A percentile compares a stretch with the other conserved stretches of the same genome.
Evolutionary conservation across 2,888 invertebrate species (phyloP).

Genomic region (Drosophila flavopinicola): DNA sequence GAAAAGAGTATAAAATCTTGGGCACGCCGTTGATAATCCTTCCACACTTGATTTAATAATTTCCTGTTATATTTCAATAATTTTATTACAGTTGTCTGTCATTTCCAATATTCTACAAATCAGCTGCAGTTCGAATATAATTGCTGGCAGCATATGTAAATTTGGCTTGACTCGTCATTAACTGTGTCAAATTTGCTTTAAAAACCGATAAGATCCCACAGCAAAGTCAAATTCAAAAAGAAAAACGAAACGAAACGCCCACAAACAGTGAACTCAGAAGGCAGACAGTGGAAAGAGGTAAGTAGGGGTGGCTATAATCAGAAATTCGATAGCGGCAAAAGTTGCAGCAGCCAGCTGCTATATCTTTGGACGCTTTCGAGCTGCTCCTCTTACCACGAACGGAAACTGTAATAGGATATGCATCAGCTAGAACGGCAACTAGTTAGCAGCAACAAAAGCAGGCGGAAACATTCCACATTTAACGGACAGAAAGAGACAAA

Average conservation of each 20-base stretch:
- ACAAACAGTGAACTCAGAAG: background rate
- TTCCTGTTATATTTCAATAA: too few relatives aligned
- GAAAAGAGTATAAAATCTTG: too few relatives aligned
- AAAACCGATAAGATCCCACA: background rate
- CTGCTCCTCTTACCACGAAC: slow-evolving; percentile 28
- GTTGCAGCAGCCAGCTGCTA: slow-evolving; percentile 20
- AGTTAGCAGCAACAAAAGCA: slow-evolving; percentile 6
- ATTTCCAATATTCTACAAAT: too few relatives aligned
- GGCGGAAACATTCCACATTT: slow-evolving; percentile 3
- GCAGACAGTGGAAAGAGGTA: background rate
- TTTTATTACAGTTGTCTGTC: too few relatives aligned
- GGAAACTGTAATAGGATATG: slow-evolving; percentile 68
- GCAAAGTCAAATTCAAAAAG: background rate
- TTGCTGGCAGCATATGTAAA: too few relatives aligned
- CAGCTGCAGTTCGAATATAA: too few relatives aligned
- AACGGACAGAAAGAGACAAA: background rate
- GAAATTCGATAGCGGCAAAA: slow-evolving; percentile 5
- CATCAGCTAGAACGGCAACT: slow-evolving; percentile 21
- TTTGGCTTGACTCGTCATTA: too few relatives aligned
- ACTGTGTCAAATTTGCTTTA: too few relatives aligned
- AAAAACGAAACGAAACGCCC: background rate
- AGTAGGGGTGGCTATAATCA: background rate
- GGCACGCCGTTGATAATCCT: too few relatives aligned
- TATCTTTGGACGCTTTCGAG: slow-evolving; percentile 9
- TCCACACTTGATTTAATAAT: too few relatives aligned